Conservation (phyloP, 1,140 invertebrate genomes). For the Drosophila cardini region DNA sequence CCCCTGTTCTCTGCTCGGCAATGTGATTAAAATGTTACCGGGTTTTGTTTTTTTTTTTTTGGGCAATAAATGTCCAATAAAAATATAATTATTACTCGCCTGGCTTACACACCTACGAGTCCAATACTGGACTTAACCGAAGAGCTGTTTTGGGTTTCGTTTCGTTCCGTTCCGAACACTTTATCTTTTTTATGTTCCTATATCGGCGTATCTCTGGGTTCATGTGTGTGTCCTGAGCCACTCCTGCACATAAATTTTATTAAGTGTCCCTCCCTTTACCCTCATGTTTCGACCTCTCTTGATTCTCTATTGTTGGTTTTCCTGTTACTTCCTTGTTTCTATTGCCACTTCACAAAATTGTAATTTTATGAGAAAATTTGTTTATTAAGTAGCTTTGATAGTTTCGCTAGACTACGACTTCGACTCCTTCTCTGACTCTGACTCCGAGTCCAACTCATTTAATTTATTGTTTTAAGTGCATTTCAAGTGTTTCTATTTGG, state of each 20-base stretch:
- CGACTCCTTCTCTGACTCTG: slow-evolving; percentile 13
- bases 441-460: slow-evolving; percentile 34
- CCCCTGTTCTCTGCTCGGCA: slow-evolving; percentile 10
- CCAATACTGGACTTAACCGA: not conserved
- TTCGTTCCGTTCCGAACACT: slow-evolving; percentile 51
- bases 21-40: slow-evolving; percentile 81
- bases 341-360: slow-evolving; percentile 48
- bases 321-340: slow-evolving; percentile 26
- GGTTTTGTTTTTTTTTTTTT: too few species aligned
- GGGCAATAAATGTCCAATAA: slow-evolving; percentile 84
- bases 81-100: slow-evolving; percentile 82
- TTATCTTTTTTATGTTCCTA: slow-evolving; percentile 71
- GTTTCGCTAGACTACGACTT: slow-evolving; percentile 52
- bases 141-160: slow-evolving; percentile 14
- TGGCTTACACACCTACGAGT: slow-evolving; percentile 61
- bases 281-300: slow-evolving; percentile 6
- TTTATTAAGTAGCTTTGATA: slow-evolving; percentile 80
- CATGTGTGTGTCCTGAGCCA: slow-evolving; percentile 63
- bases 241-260: slow-evolving; percentile 80
- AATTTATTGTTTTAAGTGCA: slow-evolving; percentile 78
- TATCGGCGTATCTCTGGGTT: slow-evolving; percentile 46
- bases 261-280: slow-evolving; percentile 61
- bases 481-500: slow-evolving; percentile 63
- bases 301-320: slow-evolving; percentile 36
- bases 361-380: slow-evolving; percentile 83